These are phyloP conservation scores for Trichosurus vulpecula DNA, from an alignment of 2,797 vertebrate genomes.

Conservation along the genomic window DNA sequence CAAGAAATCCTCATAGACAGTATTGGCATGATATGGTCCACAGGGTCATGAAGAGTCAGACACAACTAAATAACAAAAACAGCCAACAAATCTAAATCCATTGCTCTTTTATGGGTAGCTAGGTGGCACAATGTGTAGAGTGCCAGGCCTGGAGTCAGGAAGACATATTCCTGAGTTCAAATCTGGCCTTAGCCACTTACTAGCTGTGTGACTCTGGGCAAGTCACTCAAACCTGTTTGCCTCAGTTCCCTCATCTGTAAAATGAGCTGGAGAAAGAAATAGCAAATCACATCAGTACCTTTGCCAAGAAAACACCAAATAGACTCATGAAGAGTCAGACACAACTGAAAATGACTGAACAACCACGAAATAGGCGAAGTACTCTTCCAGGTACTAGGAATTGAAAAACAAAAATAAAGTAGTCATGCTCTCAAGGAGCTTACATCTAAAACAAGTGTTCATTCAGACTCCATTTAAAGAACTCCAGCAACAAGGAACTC, in stretches of 20 bases:
- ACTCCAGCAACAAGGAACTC: background rate
- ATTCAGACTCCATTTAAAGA: background rate
- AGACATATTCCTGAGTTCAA: background rate
- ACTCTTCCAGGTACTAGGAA: background rate
- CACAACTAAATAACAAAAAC: too few species aligned
- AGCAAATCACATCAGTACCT: background rate
- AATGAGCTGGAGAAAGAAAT: background rate
- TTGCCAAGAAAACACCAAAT: background rate
- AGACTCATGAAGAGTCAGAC: background rate
- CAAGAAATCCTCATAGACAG: too few species aligned
- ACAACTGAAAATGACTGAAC: background rate
- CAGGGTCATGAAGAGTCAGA: too few species aligned
- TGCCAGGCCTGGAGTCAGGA: background rate
- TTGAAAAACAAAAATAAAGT: background rate
- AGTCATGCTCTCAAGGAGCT: background rate
- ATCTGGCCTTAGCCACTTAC: background rate
- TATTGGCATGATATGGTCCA: too few species aligned
- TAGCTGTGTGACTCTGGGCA: background rate
- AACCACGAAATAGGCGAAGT: background rate
- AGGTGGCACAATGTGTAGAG: too few species aligned
- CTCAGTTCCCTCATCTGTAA: background rate
- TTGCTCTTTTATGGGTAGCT: too few species aligned
- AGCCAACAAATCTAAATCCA: too few species aligned
- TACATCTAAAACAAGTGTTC: background rate
- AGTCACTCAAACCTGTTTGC: background rate